Conservation (phyloP, 2,888 invertebrate species). For the Epistrophe eligans region DNA sequence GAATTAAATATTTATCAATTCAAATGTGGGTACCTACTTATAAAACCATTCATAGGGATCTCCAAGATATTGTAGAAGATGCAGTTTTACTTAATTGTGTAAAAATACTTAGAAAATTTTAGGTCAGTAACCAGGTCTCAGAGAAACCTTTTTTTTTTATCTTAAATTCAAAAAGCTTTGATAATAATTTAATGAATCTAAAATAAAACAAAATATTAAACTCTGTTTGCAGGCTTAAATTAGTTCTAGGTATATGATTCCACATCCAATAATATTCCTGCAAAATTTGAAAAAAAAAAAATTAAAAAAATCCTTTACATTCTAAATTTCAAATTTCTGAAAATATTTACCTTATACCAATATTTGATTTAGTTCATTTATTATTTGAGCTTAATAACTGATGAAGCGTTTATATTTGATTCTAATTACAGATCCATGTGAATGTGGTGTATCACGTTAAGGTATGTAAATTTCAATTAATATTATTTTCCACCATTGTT, state of each 20-base stretch:
- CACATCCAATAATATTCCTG: background rate
- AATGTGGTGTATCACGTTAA: background rate
- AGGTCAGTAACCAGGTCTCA: no score
- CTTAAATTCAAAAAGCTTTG: no score
- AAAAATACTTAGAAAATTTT: no score
- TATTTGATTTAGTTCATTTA: conserved; percentile 25
- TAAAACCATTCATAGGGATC: no score
- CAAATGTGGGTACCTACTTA: background rate
- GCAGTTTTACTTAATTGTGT: no score
- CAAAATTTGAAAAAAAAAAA: background rate
- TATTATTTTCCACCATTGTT: conserved; percentile 47
- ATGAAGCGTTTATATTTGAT: conserved; percentile 41
- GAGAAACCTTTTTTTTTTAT: no score
- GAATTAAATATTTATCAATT: background rate
- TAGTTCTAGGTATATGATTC: background rate
- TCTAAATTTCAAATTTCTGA: conserved; percentile 3
- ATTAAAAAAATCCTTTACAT: background rate
- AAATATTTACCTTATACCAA: background rate
- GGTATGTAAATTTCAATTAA: conserved; percentile 67
- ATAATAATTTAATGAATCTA: background rate
- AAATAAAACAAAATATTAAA: background rate
- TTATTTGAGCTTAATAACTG: conserved; percentile 24
- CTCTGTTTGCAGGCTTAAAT: background rate
- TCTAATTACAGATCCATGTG: conserved; percentile 36
- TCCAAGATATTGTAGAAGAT: no score